Evolutionary conservation across 2,113 vertebrate species (phyloP), one percentile per base, ranked within the genome.

Genomic region (Pseudolaguvia tuberculata): DNA sequence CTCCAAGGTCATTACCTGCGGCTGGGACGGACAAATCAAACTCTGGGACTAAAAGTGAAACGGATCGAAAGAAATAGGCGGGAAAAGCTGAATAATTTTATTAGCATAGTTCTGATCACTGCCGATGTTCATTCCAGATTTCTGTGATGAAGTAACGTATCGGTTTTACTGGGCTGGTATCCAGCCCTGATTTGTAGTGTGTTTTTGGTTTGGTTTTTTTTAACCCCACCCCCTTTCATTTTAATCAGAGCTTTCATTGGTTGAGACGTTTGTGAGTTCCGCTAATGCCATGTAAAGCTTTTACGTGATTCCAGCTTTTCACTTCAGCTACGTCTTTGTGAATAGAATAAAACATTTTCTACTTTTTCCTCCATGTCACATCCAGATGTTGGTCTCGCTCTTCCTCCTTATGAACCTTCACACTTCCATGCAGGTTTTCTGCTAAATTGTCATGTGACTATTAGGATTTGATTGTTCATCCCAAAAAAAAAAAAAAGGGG

Each of bases 1-100:
- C 20, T 99, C 97, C 55, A 99, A 98, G 88, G 96, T 99, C 77
- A 96, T 99, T 81, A 99, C 97, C 0, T 99, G 96, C 0, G 97
- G 97, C 20, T 99, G 96, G 97, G 97, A 99, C 55, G 97, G 96
- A 66, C 95, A 94, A 70, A 98, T 99, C 85, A 99, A 99, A 83
- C 86, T 99, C 0, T 99, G 97, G 97, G 97, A 99, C 85, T 99
- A 84, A 84, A 80, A 51, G 5, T 12, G 11, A 23, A 20, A 17
- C 10, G 9, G 23, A 27, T 9, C 4, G 29, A 51, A 27, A 25
- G 13, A 45, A 8, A 13, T n/a, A 10, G 29, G 29, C 20, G 35
- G 57, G 39, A 18, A 6, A 53, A 29, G 12, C 1, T 39, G 52
- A 51, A 45, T 57, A 42, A 21, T 42, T 52, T 25, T 56, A 25